These are phyloP conservation scores for Calameuta filiformis DNA, from an alignment of 2,888 invertebrate species.

Conservation along the genomic window DNA sequence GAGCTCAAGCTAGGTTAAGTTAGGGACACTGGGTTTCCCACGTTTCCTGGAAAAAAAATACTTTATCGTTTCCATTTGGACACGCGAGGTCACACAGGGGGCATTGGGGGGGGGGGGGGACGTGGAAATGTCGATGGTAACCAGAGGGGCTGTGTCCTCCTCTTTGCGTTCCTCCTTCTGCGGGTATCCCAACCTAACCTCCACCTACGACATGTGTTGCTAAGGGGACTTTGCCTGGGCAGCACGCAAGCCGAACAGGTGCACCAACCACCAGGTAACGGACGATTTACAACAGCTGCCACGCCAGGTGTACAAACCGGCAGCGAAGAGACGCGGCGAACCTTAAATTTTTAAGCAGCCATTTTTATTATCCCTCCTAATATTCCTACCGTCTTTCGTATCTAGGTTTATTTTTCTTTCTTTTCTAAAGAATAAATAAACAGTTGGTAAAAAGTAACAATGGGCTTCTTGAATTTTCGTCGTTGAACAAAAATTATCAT, in stretches of 20 bases:
- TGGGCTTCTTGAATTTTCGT: background rate
- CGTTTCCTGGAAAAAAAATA: background rate
- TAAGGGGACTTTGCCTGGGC: constrained; percentile 49
- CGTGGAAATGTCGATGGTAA: too few species aligned
- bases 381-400: background rate
- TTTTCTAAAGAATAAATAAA: too few species aligned
- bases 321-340: background rate
- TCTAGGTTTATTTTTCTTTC: too few species aligned
- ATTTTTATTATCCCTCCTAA: background rate
- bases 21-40: background rate
- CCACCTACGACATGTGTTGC: constrained; percentile 48
- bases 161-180: background rate
- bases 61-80: background rate
- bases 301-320: constrained; percentile 54
- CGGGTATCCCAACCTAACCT: background rate
- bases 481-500: background rate
- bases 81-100: background rate
- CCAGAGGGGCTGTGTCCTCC: background rate
- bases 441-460: too few species aligned
- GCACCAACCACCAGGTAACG: constrained; percentile 57
- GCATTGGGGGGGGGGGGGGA: too few species aligned
- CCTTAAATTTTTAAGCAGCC: background rate
- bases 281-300: constrained; percentile 59
- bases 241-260: constrained; percentile 61
- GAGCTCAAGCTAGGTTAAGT: background rate